Conservation (phyloP, 2,113 vertebrate species). For the Ascaphus truei region DNA sequence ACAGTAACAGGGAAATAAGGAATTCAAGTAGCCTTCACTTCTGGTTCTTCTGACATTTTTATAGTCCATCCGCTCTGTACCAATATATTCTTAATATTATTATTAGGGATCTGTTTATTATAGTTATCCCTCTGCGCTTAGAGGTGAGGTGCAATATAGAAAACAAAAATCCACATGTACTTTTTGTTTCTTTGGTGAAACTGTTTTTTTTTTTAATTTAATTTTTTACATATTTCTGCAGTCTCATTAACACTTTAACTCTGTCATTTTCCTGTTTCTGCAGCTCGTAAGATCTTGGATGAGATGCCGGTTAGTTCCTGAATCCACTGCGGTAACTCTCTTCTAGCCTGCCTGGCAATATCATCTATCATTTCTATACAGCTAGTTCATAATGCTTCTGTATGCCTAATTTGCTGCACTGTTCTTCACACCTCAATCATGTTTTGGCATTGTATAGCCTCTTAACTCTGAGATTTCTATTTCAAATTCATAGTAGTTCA, state of each 20-base stretch:
- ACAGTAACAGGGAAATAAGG: too few relatives aligned
- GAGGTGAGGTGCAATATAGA: too few relatives aligned
- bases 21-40: too few relatives aligned
- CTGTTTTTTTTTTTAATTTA: too few relatives aligned
- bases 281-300: neutral
- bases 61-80: neutral
- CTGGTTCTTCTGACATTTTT: too few relatives aligned
- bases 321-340: neutral
- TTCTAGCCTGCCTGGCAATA: slow-evolving; percentile 4
- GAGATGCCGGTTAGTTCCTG: neutral
- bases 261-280: slow-evolving; percentile 1
- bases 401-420: slow-evolving; percentile 1
- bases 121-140: neutral
- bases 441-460: neutral
- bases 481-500: too few relatives aligned
- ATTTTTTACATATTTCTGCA: neutral
- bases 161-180: too few relatives aligned
- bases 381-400: neutral
- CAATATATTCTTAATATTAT: slow-evolving; percentile 16
- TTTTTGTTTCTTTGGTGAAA: neutral
- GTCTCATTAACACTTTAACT: neutral
- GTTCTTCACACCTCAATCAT: too few relatives aligned
- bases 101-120: neutral
- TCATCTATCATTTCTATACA: neutral
- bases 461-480: neutral